Evolutionary conservation across 2,113 vertebrate species (phyloP).

Genomic region (Sialia sialis): DNA sequence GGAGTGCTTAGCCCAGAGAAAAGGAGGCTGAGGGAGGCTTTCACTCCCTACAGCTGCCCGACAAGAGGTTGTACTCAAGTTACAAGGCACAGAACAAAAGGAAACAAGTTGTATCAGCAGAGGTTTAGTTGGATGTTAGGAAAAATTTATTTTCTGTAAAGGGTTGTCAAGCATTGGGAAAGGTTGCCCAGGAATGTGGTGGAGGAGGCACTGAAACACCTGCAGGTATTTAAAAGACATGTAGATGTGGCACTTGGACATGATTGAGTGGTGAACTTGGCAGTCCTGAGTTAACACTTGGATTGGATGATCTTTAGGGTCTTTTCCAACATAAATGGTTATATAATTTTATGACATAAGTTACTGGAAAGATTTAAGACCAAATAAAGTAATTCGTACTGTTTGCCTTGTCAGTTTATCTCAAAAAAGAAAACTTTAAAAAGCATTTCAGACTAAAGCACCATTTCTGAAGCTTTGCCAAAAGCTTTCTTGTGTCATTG

Average conservation of each 20-base stretch:
- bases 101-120: background rate
- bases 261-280: background rate
- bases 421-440: background rate
- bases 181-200: background rate
- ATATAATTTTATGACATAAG: background rate
- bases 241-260: background rate
- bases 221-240: background rate
- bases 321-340: background rate
- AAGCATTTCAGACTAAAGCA: background rate
- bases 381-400: background rate
- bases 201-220: background rate
- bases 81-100: background rate
- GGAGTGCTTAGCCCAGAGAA: background rate
- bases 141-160: background rate
- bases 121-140: background rate
- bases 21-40: background rate
- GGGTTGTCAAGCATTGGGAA: background rate
- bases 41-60: background rate
- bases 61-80: background rate
- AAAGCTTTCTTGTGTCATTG: background rate
- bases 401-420: background rate
- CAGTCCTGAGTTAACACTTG: background rate
- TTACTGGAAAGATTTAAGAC: background rate
- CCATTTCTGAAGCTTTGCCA: background rate
- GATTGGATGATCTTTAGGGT: background rate